These are phyloP conservation scores for Macrosoma leucophasiata DNA, from an alignment of 2,888 invertebrate genomes.

Conservation along the genomic window DNA sequence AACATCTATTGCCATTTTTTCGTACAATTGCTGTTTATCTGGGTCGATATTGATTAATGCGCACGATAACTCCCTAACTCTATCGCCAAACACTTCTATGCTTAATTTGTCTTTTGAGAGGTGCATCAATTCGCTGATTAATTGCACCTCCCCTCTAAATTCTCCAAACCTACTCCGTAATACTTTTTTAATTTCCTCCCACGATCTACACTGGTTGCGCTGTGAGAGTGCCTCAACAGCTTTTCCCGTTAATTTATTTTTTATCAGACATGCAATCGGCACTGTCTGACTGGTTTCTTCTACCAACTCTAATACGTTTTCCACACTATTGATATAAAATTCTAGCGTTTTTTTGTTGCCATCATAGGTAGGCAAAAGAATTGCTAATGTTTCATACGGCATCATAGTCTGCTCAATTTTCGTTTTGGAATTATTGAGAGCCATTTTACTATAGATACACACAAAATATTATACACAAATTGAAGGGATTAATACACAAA, in stretches of 20 bases:
- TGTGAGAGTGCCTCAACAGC: conserved; percentile 20
- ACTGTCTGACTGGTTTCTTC: conserved; percentile 15
- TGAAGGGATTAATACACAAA: no score
- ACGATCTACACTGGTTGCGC: conserved; percentile 7
- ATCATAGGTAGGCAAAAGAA: conserved; percentile 25
- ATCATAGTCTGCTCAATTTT: neutral
- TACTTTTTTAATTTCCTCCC: conserved; percentile 20
- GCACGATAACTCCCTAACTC: conserved; percentile 11
- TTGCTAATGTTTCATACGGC: conserved; percentile 1
- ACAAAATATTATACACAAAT: no score
- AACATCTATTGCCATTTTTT: conserved; percentile 24
- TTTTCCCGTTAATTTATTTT: conserved; percentile 22
- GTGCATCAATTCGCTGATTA: conserved; percentile 21
- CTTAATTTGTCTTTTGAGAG: conserved; percentile 13
- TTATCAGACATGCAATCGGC: conserved; percentile 22
- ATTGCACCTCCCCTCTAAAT: conserved; percentile 20
- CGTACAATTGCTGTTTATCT: conserved; percentile 14
- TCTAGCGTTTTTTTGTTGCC: conserved; percentile 25
- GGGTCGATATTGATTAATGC: conserved; percentile 9
- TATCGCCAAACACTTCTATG: conserved; percentile 17
- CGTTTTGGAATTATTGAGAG: no score
- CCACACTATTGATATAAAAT: conserved; percentile 25
- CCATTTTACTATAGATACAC: no score
- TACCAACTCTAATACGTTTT: conserved; percentile 21
- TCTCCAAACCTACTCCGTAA: conserved; percentile 22